phyloP scores from a whole-genome alignment of 2,113 vertebrate species.

The Cygnus buccinator region DNA sequence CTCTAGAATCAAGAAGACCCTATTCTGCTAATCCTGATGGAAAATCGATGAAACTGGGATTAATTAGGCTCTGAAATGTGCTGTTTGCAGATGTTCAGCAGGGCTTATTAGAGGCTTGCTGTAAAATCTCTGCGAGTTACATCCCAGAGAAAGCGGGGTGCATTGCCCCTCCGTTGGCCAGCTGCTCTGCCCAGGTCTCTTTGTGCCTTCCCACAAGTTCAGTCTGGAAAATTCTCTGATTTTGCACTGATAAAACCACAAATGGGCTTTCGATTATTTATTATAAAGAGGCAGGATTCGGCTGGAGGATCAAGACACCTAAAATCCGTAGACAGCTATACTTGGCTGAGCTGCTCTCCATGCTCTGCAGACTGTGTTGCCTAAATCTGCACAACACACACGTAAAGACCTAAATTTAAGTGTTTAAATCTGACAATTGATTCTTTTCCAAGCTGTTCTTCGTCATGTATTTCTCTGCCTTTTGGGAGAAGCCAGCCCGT shows the following conservation, averaged over 20 bases:
- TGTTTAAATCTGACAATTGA: background rate
- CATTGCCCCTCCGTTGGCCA: background rate
- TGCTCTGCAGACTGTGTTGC: background rate
- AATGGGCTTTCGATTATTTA: background rate
- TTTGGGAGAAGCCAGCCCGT: background rate
- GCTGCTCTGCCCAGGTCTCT: background rate
- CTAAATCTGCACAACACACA: background rate
- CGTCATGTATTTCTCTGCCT: background rate
- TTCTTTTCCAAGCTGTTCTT: background rate
- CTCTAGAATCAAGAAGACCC: constrained; percentile 11
- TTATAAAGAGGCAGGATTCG: background rate
- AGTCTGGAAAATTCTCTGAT: background rate
- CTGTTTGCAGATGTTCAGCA: constrained; percentile 17
- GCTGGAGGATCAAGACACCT: background rate
- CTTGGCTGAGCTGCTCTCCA: background rate
- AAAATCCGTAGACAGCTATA: background rate
- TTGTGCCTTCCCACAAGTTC: background rate
- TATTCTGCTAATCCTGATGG: constrained; percentile 25
- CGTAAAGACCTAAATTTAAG: background rate
- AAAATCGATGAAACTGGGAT: constrained; percentile 29
- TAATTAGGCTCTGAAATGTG: constrained; percentile 19
- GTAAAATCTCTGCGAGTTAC: background rate
- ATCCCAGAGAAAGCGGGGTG: background rate
- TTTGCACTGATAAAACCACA: background rate
- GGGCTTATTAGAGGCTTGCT: background rate